Percentiles rank a stretch among this genome's conserved stretches.
Conservation (phyloP, 2,113 vertebrate species). For the Seriola rivoliana region DNA sequence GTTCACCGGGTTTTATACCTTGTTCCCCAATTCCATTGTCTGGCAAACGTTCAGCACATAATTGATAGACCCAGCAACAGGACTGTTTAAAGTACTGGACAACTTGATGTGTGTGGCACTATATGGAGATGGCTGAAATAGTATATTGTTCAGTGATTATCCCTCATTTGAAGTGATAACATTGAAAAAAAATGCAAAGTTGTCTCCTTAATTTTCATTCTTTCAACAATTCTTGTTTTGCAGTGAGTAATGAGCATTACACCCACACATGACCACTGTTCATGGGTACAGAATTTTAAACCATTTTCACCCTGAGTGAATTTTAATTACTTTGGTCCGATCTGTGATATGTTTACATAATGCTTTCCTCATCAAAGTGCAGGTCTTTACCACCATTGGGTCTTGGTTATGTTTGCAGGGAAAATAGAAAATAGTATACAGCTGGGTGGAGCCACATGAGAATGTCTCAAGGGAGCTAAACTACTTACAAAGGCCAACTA, state of each 20-base stretch:
- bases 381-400: background rate
- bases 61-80: background rate
- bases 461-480: background rate
- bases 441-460: no score
- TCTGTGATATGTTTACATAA: background rate
- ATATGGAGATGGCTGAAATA: background rate
- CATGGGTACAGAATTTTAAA: background rate
- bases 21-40: background rate
- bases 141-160: background rate
- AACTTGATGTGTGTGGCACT: background rate
- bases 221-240: background rate
- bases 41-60: background rate
- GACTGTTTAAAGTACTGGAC: background rate
- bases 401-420: no score
- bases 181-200: background rate
- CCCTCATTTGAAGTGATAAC: background rate
- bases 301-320: background rate
- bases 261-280: no score
- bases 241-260: background rate
- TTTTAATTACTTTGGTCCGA: constrained; percentile 10
- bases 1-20: background rate
- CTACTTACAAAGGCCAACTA: background rate
- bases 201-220: background rate
- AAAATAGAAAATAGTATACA: no score
- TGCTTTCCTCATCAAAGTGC: background rate